A percentile compares a stretch with the other conserved stretches of the same genome.
phyloP scores from a whole-genome alignment of 2,797 vertebrate species.

The Esox masquinongy region DNA sequence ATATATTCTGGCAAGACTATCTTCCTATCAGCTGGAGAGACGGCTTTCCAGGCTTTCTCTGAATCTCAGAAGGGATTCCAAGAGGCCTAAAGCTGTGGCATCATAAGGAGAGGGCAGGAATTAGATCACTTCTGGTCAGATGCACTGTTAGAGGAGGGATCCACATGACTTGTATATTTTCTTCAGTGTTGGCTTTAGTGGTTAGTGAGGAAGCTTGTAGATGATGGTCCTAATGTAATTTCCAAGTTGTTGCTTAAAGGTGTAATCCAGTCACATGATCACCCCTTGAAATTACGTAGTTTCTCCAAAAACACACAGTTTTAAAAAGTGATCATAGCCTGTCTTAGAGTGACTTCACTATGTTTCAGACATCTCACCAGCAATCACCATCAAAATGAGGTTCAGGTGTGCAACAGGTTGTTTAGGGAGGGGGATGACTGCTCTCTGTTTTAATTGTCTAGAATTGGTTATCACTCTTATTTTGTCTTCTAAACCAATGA shows the following conservation, averaged over 20 bases:
- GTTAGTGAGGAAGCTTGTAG: background rate
- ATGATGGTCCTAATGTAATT: background rate
- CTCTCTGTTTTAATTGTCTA: too few species aligned
- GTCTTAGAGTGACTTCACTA: too few species aligned
- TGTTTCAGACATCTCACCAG: too few species aligned
- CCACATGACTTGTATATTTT: background rate
- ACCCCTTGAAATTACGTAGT: too few species aligned
- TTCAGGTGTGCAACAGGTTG: too few species aligned
- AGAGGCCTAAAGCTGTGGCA: constrained; percentile 29
- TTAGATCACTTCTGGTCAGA: background rate
- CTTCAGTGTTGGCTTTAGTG: constrained; percentile 1
- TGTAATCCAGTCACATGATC: background rate
- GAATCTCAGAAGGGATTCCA: constrained; percentile 28
- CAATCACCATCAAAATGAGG: too few species aligned
- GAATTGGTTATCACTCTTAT: too few species aligned
- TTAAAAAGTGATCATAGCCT: too few species aligned
- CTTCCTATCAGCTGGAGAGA: constrained; percentile 29
- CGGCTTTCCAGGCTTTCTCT: constrained; percentile 50
- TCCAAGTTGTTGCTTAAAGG: background rate
- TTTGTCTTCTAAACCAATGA: too few species aligned
- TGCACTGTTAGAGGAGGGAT: constrained; percentile 12
- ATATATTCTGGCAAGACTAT: constrained; percentile 51
- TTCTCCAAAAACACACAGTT: too few species aligned
- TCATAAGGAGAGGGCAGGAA: background rate
- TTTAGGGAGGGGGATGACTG: too few species aligned